phyloP scores from a whole-genome alignment of 2,888 invertebrate genomes.

The Hirtodrosophila histrioides region DNA sequence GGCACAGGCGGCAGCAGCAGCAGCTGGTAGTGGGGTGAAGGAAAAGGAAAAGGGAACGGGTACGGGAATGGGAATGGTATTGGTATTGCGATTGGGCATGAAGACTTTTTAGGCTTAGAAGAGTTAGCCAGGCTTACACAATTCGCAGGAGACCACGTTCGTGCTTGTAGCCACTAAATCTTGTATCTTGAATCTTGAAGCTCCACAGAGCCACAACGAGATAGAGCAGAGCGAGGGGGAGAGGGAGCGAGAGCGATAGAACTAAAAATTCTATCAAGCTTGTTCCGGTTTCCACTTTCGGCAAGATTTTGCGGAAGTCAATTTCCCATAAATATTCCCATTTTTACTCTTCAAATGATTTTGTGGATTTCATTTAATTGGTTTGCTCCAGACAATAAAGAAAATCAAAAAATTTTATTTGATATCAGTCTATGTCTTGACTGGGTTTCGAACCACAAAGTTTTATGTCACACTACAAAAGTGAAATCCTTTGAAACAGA shows the following conservation, averaged over 20 bases:
- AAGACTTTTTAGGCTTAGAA: conserved; percentile 36
- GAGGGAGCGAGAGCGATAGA: background rate
- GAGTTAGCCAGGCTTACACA: conserved; percentile 40
- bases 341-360: no score
- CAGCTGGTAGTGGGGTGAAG: background rate
- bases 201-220: conserved; percentile 12
- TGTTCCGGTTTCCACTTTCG: no score
- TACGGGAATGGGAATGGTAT: background rate
- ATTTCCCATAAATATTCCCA: no score
- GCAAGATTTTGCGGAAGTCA: no score
- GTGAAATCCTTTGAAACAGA: no score
- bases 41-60: background rate
- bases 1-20: conserved; percentile 2
- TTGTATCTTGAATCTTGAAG: conserved; percentile 31
- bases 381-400: no score
- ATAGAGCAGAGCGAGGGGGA: conserved; percentile 4
- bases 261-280: no score
- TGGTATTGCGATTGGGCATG: conserved; percentile 3
- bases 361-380: no score
- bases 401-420: no score
- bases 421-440: no score
- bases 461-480: no score
- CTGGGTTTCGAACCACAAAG: no score
- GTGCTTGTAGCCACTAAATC: conserved; percentile 69
- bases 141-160: conserved; percentile 39